phyloP scores from a whole-genome alignment of 2,888 invertebrate species.

The Oligia fasciuncula region DNA sequence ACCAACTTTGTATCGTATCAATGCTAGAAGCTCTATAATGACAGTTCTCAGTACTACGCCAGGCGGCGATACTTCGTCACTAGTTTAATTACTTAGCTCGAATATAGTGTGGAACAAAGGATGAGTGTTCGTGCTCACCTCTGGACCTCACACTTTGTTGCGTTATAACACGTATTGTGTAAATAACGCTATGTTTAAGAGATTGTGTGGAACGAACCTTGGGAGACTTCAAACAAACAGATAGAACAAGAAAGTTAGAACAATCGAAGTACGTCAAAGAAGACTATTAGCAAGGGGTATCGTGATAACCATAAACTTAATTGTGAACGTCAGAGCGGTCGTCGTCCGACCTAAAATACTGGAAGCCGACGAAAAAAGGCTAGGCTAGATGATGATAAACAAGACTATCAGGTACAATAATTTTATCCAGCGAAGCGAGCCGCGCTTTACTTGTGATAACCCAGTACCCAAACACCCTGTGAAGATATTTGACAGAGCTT shows the following conservation, averaged over 20 bases:
- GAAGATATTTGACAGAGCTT: too few species aligned
- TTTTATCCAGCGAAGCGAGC: too few species aligned
- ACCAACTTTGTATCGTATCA: not conserved
- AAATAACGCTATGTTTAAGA: not conserved
- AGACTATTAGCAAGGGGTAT: not conserved
- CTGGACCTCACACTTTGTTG: slow-evolving; percentile 13
- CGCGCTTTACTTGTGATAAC: too few species aligned
- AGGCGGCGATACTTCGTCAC: slow-evolving; percentile 16
- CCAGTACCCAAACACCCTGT: too few species aligned
- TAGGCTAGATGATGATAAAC: not conserved
- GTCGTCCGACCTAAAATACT: not conserved
- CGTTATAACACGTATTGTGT: not conserved
- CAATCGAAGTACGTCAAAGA: not conserved
- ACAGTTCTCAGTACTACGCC: slow-evolving; percentile 12
- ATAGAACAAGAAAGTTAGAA: not conserved
- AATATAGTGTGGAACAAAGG: slow-evolving; percentile 35
- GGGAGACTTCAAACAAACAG: not conserved
- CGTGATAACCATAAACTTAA: not conserved
- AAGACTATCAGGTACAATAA: not conserved
- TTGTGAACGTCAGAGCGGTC: too few species aligned
- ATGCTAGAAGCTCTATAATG: slow-evolving; percentile 4
- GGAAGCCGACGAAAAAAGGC: not conserved
- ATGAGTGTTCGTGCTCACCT: slow-evolving; percentile 3
- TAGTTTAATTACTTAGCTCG: slow-evolving; percentile 42
- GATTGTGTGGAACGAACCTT: not conserved